These are phyloP conservation scores for Syrmaticus mikado DNA, from an alignment of 2,113 vertebrate species.

Conservation along the genomic window DNA sequence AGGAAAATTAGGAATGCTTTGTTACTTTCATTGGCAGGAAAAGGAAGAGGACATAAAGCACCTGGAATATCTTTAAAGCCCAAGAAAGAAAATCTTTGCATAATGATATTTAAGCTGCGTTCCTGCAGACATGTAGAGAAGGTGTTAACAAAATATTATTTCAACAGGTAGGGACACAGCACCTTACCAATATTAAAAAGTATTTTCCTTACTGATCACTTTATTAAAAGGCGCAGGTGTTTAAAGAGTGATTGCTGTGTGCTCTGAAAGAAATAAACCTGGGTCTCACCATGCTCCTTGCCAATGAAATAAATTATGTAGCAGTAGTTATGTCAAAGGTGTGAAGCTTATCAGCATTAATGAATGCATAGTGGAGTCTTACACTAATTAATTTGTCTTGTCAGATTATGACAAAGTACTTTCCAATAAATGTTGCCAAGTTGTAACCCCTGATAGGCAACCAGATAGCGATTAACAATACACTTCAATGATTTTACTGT, in stretches of 20 bases:
- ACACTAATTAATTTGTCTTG: slow-evolving; percentile 42
- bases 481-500: slow-evolving; percentile 6
- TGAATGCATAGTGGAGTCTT: not conserved
- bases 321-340: not conserved
- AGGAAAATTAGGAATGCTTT: not conserved
- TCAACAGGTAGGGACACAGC: not conserved
- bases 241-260: not conserved
- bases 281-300: not conserved
- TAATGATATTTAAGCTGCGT: not conserved
- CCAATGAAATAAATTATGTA: not conserved
- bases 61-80: not conserved
- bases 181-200: not conserved
- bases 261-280: not conserved
- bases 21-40: not conserved
- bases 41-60: not conserved
- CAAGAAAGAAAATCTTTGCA: not conserved
- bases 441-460: not conserved
- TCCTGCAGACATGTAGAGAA: not conserved
- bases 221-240: not conserved
- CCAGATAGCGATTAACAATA: slow-evolving; percentile 24
- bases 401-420: slow-evolving; percentile 31
- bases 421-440: not conserved
- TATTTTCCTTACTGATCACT: not conserved
- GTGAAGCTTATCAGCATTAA: not conserved
- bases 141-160: not conserved